Base-by-base conservation (phyloP, 2,113 vertebrate species). In the Dicaeum eximium region DNA sequence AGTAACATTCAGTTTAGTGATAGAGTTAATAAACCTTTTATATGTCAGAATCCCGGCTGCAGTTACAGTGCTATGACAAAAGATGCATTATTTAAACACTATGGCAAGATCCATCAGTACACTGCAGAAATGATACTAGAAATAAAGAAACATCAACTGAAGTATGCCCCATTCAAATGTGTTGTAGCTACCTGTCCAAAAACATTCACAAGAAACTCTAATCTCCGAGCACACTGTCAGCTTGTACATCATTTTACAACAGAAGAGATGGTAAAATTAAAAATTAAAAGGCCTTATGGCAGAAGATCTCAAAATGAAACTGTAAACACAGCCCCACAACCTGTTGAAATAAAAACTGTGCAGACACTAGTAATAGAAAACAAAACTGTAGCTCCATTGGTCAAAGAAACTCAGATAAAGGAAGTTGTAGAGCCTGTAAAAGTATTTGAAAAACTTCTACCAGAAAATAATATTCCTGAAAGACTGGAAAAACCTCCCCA, bases 121-220 rank as follows among this genome's bases (percentile, higher is more conserved):
- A 98, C 98, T 40, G 92, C 98, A 48, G 98, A 99, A 56, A 99
- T 99, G 99, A 98, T 99, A 44, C 97, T 98, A 75, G 98, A 97
- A 88, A 98, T 99, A 66, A 99, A 99, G 95, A 99, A 99, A 74
- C 98, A 98, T 84, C 99, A 99, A 9, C 98, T 98, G 62, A 99
- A 98, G 67, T 99, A 99, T 87, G 98, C 99, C 58, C 99, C 99
- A 1, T 99, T 99, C 95, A 98, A 98, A 94, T 99, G 99, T 96
- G 98, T 98, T 67, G 98, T 98, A 67, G 96, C 99, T 86, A 98
- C 98, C 69, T 99, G 99, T 95, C 98, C 96, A 45, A 99, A 99
- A 98, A 98, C 98, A 6, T 99, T 99, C 95, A 99, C 99, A 20
- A 98, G 99, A 60, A 99, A 99, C 97, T 99, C 99, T 37, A 99